Conservation (phyloP, 2,888 invertebrate species). For the Drosophila peninsularis region DNA sequence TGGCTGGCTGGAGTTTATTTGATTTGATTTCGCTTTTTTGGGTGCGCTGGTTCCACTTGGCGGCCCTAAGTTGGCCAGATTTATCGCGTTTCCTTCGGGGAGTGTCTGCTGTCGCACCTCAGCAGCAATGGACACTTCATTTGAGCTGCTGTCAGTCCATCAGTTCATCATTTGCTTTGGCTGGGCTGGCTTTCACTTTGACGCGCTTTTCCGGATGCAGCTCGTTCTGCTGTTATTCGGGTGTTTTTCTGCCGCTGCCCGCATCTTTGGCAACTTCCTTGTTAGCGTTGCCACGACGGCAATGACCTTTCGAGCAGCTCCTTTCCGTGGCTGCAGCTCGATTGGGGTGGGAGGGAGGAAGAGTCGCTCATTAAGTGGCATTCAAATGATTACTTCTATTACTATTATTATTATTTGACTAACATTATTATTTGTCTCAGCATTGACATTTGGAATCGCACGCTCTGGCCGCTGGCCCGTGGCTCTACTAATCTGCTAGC, state of each 20-base stretch:
- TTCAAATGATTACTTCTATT: conserved; percentile 50
- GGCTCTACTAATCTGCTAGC: conserved; percentile 50
- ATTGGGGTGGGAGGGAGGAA: conserved; percentile 14
- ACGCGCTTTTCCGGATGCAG: conserved; percentile 70
- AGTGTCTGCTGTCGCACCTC: conserved; percentile 41
- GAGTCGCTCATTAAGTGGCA: conserved; percentile 37
- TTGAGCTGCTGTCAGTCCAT: conserved; percentile 54
- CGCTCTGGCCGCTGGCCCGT: conserved; percentile 1
- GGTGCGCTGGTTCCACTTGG: conserved; percentile 40
- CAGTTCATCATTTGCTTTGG: conserved; percentile 51
- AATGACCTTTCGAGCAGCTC: conserved; percentile 52
- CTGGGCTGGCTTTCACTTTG: conserved; percentile 64
- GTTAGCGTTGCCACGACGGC: conserved; percentile 40
- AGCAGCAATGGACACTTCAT: conserved; percentile 22
- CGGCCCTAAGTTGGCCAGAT: conserved; percentile 12
- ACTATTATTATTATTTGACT: conserved; percentile 34
- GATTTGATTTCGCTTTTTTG: not conserved
- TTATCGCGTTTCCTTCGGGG: conserved; percentile 31
- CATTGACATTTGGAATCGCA: conserved; percentile 41
- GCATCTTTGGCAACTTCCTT: conserved; percentile 69
- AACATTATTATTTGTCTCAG: conserved; percentile 21
- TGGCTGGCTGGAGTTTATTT: not conserved
- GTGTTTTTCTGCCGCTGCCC: conserved; percentile 36
- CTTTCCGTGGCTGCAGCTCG: conserved; percentile 16
- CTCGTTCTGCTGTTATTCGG: conserved; percentile 42